Conservation (phyloP, 2,888 invertebrate species). For the Gortyna flavago region DNA sequence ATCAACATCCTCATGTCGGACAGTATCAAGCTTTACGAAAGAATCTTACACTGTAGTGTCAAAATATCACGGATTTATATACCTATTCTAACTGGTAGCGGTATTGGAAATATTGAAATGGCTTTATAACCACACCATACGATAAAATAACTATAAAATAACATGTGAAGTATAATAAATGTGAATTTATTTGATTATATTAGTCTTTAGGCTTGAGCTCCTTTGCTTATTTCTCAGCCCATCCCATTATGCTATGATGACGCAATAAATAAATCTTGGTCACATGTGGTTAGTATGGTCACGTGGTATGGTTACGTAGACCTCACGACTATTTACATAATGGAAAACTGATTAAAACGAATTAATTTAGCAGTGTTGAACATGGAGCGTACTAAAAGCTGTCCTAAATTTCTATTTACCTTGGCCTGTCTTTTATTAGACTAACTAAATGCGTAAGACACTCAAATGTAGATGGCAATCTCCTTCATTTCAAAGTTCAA, state of each 20-base stretch:
- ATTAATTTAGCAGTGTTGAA: conserved; percentile 25
- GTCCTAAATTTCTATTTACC: neutral
- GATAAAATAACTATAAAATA: conserved; percentile 50
- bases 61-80: conserved; percentile 38
- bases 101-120: conserved; percentile 38
- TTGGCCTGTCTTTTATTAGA: neutral
- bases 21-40: conserved; percentile 35
- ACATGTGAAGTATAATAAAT: conserved; percentile 37
- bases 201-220: conserved; percentile 18
- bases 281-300: neutral
- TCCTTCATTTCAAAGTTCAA: neutral
- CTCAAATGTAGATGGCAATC: neutral
- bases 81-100: conserved; percentile 30
- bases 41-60: conserved; percentile 56
- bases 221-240: conserved; percentile 20
- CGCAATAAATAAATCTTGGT: conserved; percentile 16
- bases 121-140: conserved; percentile 37
- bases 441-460: neutral
- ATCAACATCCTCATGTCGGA: conserved; percentile 41
- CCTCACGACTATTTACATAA: conserved; percentile 14
- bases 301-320: conserved; percentile 9
- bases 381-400: conserved; percentile 12
- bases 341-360: conserved; percentile 38
- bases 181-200: conserved; percentile 43
- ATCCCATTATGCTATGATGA: conserved; percentile 25